Evolutionary conservation across 1,140 invertebrate species (phyloP).

Genomic region (Yoshiicerus persimilis): DNA sequence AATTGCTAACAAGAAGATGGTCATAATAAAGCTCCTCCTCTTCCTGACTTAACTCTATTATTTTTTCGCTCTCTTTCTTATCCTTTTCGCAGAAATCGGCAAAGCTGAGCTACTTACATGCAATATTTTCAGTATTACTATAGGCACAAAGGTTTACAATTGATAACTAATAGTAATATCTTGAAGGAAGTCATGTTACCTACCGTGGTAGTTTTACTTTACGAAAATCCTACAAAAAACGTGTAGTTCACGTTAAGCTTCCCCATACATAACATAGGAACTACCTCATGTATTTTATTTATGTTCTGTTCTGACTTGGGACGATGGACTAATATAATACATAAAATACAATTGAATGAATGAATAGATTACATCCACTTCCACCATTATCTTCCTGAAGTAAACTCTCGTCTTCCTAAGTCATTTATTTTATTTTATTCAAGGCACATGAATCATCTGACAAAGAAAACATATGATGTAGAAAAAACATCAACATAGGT

Average conservation of each 20-base stretch:
- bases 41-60: background rate
- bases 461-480: background rate
- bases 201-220: background rate
- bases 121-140: background rate
- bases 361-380: background rate
- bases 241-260: background rate
- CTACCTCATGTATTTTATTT: background rate
- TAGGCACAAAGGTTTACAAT: background rate
- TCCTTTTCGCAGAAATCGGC: background rate
- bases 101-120: background rate
- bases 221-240: no score
- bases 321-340: background rate
- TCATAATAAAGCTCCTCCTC: constrained; percentile 10
- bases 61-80: background rate
- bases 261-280: background rate
- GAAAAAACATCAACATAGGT: background rate
- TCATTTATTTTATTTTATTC: background rate
- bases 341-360: background rate
- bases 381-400: background rate
- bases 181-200: background rate
- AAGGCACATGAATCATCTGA: background rate
- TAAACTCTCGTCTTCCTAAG: background rate
- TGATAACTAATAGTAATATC: background rate
- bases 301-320: background rate
- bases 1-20: background rate